Base-by-base conservation (phyloP, 2,113 vertebrate genomes). In the Eudorcas thomsonii region DNA sequence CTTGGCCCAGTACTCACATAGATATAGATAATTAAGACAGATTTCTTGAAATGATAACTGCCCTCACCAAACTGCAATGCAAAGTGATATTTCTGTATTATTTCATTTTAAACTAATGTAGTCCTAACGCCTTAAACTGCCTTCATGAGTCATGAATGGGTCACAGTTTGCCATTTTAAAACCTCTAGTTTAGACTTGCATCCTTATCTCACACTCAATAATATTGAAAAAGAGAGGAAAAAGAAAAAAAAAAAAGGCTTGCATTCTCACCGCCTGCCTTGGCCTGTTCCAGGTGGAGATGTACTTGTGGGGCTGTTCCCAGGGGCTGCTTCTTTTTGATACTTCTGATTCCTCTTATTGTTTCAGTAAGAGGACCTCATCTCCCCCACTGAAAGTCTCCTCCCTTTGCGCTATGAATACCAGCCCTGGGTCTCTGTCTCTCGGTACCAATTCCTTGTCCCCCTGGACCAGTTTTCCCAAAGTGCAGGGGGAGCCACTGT, bases 391-490 rank as follows among this genome's bases (percentile, higher is more conserved):
- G 52, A n/a, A 57, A n/a, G 19, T 9, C 36, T 52, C 14, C 6
- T 19, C 33, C 12, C 12, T 48, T 57, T n/a, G 26, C 10, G 1
- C 2, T 16, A 39, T 28, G 48, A 7, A 19, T 33, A 17, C 39
- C 28, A 15, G 23, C 39, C 48, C 11, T 3, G 0, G 7, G 57
- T 36, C 5, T 57, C 81, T 12, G n/a, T 33, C 39, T 55, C 36
- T 39, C 2, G 1, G 3, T 11, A 19, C 36, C 0, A 0, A 3
- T 8, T n/a, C 39, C 71, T 74, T 25, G 1, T 54, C 59, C n/a
- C 54, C n/a, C 12, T 54, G 84, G 12, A 28, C n/a, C 50, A 23
- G 21, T 71, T 52, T 55, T 82, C 52, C 57, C 71, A 36, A 21
- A 60, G 43, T 16, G 14, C 11, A 21, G 26, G 33, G 48, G 9